Percentiles rank a stretch among this genome's conserved stretches.
phyloP scores from a whole-genome alignment of 2,888 invertebrate genomes.

The Eugnorisma glareosa region DNA sequence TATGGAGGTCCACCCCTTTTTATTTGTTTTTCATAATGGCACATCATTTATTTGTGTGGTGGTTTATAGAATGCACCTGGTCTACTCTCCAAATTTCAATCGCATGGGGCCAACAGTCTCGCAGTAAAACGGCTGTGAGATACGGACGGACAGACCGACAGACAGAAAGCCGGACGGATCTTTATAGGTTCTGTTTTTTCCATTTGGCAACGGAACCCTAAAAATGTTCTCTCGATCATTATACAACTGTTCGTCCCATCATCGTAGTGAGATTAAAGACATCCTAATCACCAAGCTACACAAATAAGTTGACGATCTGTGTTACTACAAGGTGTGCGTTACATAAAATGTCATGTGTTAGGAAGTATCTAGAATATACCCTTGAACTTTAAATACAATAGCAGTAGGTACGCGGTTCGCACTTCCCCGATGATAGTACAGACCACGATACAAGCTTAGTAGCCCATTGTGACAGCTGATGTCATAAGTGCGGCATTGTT shows the following conservation, averaged over 20 bases:
- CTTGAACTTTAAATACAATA: conserved; percentile 63
- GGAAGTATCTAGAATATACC: conserved; percentile 43
- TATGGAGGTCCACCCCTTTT: no score
- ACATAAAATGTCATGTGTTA: conserved; percentile 34
- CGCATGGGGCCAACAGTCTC: no score
- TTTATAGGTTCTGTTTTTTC: no score
- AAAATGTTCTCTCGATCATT: background rate
- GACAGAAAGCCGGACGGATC: no score
- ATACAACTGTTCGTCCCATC: background rate
- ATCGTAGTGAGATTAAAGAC: background rate
- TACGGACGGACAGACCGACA: no score
- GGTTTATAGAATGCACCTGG: no score
- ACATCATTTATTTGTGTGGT: no score
- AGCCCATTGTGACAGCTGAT: conserved; percentile 40
- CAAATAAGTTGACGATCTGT: background rate
- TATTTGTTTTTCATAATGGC: no score
- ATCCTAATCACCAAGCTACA: background rate
- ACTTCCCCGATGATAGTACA: conserved; percentile 49
- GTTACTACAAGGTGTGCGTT: background rate
- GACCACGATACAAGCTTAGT: conserved; percentile 30
- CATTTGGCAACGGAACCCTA: background rate
- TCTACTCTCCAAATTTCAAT: no score
- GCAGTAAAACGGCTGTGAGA: no score
- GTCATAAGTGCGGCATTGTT: conserved; percentile 56
- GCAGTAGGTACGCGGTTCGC: conserved; percentile 14